A percentile compares a stretch with the other conserved stretches of the same genome.
Evolutionary conservation across 1,140 invertebrate genomes (phyloP).

Genomic region (Ips typographus): DNA sequence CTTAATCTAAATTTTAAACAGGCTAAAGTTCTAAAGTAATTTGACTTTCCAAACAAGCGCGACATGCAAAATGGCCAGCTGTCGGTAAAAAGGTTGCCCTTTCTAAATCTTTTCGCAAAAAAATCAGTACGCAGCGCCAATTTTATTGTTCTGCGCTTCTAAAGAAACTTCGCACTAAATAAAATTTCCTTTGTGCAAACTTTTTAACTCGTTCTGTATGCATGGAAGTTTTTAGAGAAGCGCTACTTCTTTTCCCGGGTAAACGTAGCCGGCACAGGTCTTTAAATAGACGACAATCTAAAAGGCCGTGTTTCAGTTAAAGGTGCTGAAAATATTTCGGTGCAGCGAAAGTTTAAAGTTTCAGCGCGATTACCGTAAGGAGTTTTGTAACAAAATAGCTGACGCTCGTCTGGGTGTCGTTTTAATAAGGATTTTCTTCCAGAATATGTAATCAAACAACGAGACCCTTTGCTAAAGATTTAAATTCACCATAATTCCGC

Average conservation of each 20-base stretch:
- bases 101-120: neutral
- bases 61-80: too few relatives aligned
- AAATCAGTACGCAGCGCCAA: slow-evolving; percentile 5
- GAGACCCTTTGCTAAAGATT: slow-evolving; percentile 22
- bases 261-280: neutral
- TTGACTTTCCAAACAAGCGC: too few relatives aligned
- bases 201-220: slow-evolving; percentile 20
- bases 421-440: too few relatives aligned
- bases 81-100: too few relatives aligned
- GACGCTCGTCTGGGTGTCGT: too few relatives aligned
- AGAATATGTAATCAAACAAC: neutral
- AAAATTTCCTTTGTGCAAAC: slow-evolving; percentile 27
- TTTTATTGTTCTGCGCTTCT: slow-evolving; percentile 27
- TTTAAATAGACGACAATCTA: neutral
- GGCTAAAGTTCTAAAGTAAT: too few relatives aligned
- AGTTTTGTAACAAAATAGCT: too few relatives aligned
- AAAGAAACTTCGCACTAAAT: slow-evolving; percentile 22
- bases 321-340: too few relatives aligned
- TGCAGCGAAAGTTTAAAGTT: too few relatives aligned
- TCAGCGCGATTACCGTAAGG: too few relatives aligned
- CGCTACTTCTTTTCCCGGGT: neutral
- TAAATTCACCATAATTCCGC: slow-evolving; percentile 31
- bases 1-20: too few relatives aligned
- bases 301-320: too few relatives aligned
- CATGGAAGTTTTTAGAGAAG: slow-evolving; percentile 13